Percentiles rank a stretch among this genome's conserved stretches.
Evolutionary conservation across 2,888 invertebrate genomes (phyloP).

Genomic region (Pyrocoelia pectoralis): DNA sequence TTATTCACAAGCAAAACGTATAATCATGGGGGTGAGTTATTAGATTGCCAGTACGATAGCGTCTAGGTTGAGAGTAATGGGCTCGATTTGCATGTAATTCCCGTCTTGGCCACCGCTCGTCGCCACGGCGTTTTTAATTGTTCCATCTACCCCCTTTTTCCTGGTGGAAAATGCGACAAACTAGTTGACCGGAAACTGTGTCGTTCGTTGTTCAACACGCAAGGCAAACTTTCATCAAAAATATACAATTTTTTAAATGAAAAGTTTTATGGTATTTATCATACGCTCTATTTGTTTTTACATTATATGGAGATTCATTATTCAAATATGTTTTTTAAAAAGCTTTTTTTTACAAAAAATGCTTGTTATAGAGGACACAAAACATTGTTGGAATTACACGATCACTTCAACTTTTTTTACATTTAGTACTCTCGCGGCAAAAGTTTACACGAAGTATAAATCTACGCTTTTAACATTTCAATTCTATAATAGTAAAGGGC

Average conservation of each 20-base stretch:
- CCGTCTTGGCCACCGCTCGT: conserved; percentile 46
- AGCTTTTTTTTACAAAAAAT: not conserved
- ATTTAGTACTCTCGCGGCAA: no score
- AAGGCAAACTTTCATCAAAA: conserved; percentile 47
- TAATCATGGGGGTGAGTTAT: conserved; percentile 41
- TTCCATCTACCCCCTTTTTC: conserved; percentile 42
- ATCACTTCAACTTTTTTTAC: not conserved
- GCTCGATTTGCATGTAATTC: conserved; percentile 48
- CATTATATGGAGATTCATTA: conserved; percentile 1
- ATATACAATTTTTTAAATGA: conserved; percentile 34
- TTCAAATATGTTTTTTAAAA: not conserved
- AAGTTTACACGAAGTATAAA: no score
- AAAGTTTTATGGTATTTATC: conserved; percentile 25
- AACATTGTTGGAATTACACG: not conserved
- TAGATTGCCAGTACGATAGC: conserved; percentile 43
- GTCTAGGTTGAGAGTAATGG: conserved; percentile 40
- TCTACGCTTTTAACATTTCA: no score
- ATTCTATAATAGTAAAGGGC: no score
- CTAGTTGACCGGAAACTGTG: conserved; percentile 53
- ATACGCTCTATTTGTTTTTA: conserved; percentile 9
- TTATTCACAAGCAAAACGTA: conserved; percentile 39
- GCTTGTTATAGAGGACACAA: not conserved
- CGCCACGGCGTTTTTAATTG: conserved; percentile 54
- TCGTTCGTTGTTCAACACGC: conserved; percentile 54
- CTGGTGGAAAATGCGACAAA: conserved; percentile 44